A percentile compares a stretch with the other conserved stretches of the same genome.
These are phyloP conservation scores for Siniperca obscura DNA, from an alignment of 2,797 vertebrate species.

Conservation along the genomic window DNA sequence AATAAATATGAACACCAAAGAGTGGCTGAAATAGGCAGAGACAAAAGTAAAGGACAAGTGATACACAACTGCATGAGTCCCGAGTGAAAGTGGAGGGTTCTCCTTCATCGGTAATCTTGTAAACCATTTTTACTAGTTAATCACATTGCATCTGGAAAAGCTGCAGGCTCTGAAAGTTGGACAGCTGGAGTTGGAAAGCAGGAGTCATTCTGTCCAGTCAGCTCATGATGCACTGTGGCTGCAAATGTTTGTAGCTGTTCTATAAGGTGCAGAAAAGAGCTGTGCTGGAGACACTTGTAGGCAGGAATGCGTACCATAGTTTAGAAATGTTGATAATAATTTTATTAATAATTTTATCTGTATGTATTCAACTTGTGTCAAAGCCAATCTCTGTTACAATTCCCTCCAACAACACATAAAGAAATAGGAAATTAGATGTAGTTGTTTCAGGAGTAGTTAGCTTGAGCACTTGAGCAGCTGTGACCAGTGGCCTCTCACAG, in stretches of 20 bases:
- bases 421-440: not conserved
- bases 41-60: constrained; percentile 7
- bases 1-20: constrained; percentile 5
- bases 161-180: constrained; percentile 29
- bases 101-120: constrained; percentile 35
- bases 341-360: no score
- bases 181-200: not conserved
- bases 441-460: not conserved
- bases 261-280: constrained; percentile 1
- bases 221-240: not conserved
- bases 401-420: not conserved
- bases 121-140: constrained; percentile 33
- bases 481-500: no score
- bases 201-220: constrained; percentile 15
- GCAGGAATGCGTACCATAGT: no score
- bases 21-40: constrained; percentile 24
- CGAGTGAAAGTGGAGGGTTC: constrained; percentile 1
- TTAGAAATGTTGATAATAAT: no score
- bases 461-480: no score
- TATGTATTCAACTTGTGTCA: no score
- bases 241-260: not conserved
- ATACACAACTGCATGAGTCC: not conserved
- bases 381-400: no score
- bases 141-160: constrained; percentile 33
- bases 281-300: not conserved